phyloP scores from a whole-genome alignment of 2,113 vertebrate genomes.

The Plestiodon gilberti region DNA sequence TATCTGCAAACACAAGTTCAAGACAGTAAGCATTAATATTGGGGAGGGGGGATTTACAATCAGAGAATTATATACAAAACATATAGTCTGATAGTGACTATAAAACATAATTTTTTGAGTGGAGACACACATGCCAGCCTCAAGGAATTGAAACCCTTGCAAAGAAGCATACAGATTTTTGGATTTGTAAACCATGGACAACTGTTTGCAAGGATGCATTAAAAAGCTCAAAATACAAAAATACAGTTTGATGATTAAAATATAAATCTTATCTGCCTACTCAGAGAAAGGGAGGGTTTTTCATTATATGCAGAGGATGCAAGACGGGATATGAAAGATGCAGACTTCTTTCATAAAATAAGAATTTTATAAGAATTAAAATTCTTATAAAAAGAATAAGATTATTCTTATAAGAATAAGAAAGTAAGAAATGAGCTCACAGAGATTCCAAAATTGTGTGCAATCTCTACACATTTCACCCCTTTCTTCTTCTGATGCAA shows the following conservation, averaged over 20 bases:
- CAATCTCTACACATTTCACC: too few relatives aligned
- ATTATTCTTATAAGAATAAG: too few relatives aligned
- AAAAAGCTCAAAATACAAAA: background rate
- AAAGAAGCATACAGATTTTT: background rate
- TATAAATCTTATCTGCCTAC: background rate
- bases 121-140: background rate
- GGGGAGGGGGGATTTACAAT: background rate
- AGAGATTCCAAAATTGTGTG: too few relatives aligned
- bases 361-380: too few relatives aligned
- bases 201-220: background rate
- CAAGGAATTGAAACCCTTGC: background rate
- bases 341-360: background rate
- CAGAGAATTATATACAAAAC: too few relatives aligned
- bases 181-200: background rate
- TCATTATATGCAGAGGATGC: background rate
- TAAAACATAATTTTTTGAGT: background rate
- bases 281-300: background rate
- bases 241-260: background rate
- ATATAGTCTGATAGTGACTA: too few relatives aligned
- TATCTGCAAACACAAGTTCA: constrained; percentile 67
- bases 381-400: too few relatives aligned
- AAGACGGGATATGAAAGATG: background rate
- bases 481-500: background rate
- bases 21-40: background rate
- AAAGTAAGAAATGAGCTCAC: too few relatives aligned